phyloP scores from a whole-genome alignment of 2,888 invertebrate genomes.

The Polyommatus iphigenia region DNA sequence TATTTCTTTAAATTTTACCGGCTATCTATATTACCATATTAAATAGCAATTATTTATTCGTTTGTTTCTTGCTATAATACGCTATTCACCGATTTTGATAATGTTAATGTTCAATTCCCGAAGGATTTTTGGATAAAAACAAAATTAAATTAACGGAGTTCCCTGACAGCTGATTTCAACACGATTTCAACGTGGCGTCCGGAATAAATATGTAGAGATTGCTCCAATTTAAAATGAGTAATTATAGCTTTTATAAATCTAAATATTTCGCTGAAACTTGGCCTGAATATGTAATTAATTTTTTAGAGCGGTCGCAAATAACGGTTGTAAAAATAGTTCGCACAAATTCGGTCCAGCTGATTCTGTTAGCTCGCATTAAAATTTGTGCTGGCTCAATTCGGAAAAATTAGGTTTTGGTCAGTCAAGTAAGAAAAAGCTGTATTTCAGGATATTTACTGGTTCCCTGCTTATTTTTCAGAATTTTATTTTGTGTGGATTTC shows the following conservation, averaged over 20 bases:
- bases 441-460: not conserved
- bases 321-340: conserved; percentile 4
- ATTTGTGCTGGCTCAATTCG: not conserved
- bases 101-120: too few species aligned
- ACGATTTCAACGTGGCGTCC: not conserved
- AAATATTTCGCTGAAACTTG: not conserved
- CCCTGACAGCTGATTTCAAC: not conserved
- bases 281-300: conserved; percentile 3
- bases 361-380: not conserved
- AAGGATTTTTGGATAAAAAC: too few species aligned
- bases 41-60: too few species aligned
- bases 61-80: too few species aligned
- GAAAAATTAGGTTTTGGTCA: not conserved
- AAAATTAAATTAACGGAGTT: not conserved
- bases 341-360: not conserved
- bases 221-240: not conserved
- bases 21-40: too few species aligned
- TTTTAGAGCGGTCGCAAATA: conserved; percentile 7
- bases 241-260: conserved; percentile 5
- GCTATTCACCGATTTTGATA: too few species aligned
- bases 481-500: not conserved
- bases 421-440: not conserved
- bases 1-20: too few species aligned
- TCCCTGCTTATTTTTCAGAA: not conserved
- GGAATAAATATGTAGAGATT: not conserved